Evolutionary conservation across 1,140 invertebrate species (phyloP).

Genomic region (Brachionus sp.): DNA sequence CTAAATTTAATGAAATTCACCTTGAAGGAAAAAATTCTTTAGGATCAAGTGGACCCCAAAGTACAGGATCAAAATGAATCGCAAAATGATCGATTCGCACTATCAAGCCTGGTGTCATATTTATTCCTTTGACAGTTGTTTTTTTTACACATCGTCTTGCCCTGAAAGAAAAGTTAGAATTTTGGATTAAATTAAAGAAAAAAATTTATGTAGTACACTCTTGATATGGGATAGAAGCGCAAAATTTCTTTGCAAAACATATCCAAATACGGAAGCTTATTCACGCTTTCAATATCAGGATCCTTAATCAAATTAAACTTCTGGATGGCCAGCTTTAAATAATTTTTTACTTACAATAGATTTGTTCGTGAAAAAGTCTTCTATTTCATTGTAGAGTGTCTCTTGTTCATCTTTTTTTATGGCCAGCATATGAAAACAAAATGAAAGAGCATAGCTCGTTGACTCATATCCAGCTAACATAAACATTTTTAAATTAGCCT

Average conservation of each 20-base stretch:
- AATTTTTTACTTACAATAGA: background rate
- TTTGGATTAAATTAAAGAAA: slow-evolving; percentile 49
- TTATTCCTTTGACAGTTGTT: slow-evolving; percentile 50
- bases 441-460: slow-evolving; percentile 60
- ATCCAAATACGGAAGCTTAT: background rate
- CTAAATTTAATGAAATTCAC: slow-evolving; percentile 49
- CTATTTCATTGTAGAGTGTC: slow-evolving; percentile 58
- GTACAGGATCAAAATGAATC: slow-evolving; percentile 53
- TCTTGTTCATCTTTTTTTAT: slow-evolving; percentile 60
- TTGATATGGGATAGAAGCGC: background rate
- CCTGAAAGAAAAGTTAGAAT: background rate
- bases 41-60: slow-evolving; percentile 61
- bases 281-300: background rate
- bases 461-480: slow-evolving; percentile 59
- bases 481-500: slow-evolving; percentile 52
- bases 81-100: slow-evolving; percentile 55
- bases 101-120: slow-evolving; percentile 54
- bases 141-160: slow-evolving; percentile 50
- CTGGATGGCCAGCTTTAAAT: background rate
- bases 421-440: slow-evolving; percentile 60
- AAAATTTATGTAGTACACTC: slow-evolving; percentile 44
- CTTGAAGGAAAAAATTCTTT: slow-evolving; percentile 66
- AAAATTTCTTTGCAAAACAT: background rate
- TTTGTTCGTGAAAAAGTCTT: background rate
- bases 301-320: background rate